Evolutionary conservation across 2,888 invertebrate species (phyloP), one percentile per base, ranked within the genome.

Genomic region (Chydorus sphaericus): DNA sequence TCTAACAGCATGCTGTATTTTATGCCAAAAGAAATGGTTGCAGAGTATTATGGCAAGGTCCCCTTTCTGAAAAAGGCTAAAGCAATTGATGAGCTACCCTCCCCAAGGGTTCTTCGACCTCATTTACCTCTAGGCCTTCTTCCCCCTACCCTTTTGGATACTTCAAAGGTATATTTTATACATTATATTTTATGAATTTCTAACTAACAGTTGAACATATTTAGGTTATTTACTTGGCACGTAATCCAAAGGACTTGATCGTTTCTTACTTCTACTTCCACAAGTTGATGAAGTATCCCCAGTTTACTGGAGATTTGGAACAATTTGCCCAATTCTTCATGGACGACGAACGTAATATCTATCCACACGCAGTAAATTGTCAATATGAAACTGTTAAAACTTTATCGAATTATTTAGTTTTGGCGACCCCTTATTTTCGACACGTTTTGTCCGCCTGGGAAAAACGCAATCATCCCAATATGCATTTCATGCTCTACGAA

Each of bases 241-340:
- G 91, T 56, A 86, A 90, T 70, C 88, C 90, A 0, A 83, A 86
- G 67, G 90, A 91, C 68, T 85, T 87, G 0, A 81, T 80, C 0
- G 84, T 89, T 0, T 90, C 90, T 0, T 88, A 79, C 69, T 91
- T 82, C 65, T 81, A 87, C 66, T 75, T 88, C 11, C 52, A 52
- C 18, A 31, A 33, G 11, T 33, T 52, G 3, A n/a, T n/a, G n/a
- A n/a, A n/a, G 8, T 6, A 16, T 16, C n/a, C n/a, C n/a, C n/a
- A n/a, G 7, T 33, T 36, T 8, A 52, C 33, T 8, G 33, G 31
- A 14, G 36, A 6, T 4, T 33, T 52, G 2, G 36, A 52, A 20
- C 20, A 52, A 33, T 82, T 80, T 64, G 77, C 77, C 68, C 74
- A 77, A 28, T 73, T 78, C 1, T 82, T 81, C 62, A 69, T 77